Evolutionary conservation across 2,113 vertebrate genomes (phyloP), one percentile per base, ranked within the genome.

Genomic region (Corydoras sp.): DNA sequence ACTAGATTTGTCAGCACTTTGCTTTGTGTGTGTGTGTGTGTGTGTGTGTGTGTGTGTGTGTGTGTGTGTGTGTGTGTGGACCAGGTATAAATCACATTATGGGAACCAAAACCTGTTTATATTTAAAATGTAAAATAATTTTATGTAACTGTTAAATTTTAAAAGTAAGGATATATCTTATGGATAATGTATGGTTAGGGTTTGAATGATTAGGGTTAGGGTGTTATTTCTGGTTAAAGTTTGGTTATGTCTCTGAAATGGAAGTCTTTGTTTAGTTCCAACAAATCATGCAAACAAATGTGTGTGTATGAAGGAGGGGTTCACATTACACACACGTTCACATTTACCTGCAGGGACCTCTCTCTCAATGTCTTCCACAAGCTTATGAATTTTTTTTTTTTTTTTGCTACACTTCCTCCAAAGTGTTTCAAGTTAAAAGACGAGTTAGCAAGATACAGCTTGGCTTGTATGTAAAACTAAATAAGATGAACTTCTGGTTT

Each of bases 271-370:
- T 43, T 43, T 5, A 43, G 35, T 43, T 43, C 35, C 4, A 5
- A 43, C 35, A 43, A 43, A 43, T 43, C 35, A 43, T 24, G 18
- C 18, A 24, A 24, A 24, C 18, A 24, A 24, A 24, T 24, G 18
- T 24, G 18, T 24, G 18, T 24, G 18, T 24, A 24, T 24, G 2
- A 24, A 24, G 18, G 18, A 2, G 18, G 18, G 18, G 18, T 43
- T 43, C 2, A 43, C 35, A 43, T 43, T 43, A 24, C 18, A 51
- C 7, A 51, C 49, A 55, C 12, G 14, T 58, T 15, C 18, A 62
- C 60, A 62, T 69, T 50, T 61, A 76, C 69, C 77, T 74, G 77
- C 77, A 59, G 49, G 77, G 62, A 77, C 76, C 64, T 76, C 30
- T 58, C 54, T 73, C 69, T 71, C 31, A 50, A 11, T 65, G 7